Percentiles rank a stretch among this genome's conserved stretches.
phyloP scores from a whole-genome alignment of 2,888 invertebrate species.

The Caenorhabditis zanzibari region DNA sequence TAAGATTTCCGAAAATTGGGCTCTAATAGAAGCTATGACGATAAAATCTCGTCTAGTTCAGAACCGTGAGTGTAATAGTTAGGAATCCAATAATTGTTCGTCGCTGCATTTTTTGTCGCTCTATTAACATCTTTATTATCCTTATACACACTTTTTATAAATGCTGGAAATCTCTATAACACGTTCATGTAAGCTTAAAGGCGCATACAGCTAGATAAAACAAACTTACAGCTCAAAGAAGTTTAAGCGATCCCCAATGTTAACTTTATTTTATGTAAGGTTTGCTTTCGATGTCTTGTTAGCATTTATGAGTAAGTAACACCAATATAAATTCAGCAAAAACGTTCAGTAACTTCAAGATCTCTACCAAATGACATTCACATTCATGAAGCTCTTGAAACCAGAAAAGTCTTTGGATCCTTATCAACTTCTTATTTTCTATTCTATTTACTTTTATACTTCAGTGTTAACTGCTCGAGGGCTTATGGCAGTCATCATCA shows the following conservation, averaged over 20 bases:
- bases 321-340: too few species aligned
- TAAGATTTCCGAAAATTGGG: too few species aligned
- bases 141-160: background rate
- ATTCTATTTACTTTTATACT: too few species aligned
- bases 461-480: background rate
- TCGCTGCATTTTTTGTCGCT: background rate
- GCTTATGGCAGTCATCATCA: background rate
- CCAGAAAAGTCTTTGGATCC: background rate
- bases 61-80: too few species aligned
- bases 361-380: background rate
- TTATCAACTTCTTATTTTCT: background rate
- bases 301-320: background rate
- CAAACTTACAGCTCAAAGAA: constrained; percentile 2
- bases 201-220: too few species aligned
- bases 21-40: too few species aligned
- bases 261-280: background rate
- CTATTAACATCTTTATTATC: background rate
- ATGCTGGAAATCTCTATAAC: background rate
- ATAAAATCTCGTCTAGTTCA: too few species aligned
- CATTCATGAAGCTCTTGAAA: background rate
- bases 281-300: background rate
- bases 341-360: background rate
- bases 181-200: background rate
- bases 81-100: too few species aligned
- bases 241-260: background rate